Conservation (phyloP, 2,797 vertebrate species). For the Limnodromus scolopaceus region DNA sequence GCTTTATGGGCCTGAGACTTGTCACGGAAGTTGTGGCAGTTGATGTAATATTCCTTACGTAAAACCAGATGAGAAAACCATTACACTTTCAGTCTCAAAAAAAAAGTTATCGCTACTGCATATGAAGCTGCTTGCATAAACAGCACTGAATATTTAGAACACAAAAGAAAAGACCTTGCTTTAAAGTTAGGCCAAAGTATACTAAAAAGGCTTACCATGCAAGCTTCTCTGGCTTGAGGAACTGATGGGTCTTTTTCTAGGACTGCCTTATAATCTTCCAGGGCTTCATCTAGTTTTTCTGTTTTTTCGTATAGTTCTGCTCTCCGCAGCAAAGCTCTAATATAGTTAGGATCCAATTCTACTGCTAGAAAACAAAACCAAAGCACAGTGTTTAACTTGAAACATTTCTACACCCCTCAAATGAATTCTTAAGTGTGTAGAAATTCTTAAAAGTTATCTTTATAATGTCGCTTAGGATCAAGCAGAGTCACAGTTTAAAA, state of each 20-base stretch:
- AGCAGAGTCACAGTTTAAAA: background rate
- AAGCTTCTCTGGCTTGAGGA: constrained; percentile 87
- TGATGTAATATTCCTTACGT: background rate
- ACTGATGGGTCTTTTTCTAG: constrained; percentile 87
- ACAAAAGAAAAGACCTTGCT: background rate
- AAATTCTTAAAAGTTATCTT: background rate
- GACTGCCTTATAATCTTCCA: constrained; percentile 91
- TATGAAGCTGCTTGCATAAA: background rate
- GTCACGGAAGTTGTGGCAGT: background rate
- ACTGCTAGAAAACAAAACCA: constrained; percentile 82
- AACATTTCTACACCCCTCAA: background rate
- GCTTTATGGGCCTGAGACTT: background rate
- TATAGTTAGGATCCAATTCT: constrained; percentile 89
- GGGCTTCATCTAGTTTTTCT: constrained; percentile 93
- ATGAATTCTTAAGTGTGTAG: background rate
- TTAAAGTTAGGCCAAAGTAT: background rate
- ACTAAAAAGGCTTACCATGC: constrained; percentile 83
- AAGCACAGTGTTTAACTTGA: background rate
- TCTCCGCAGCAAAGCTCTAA: constrained; percentile 89
- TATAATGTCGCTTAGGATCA: background rate
- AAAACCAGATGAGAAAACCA: background rate
- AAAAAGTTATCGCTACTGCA: background rate
- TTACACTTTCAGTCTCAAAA: background rate
- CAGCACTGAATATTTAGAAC: background rate
- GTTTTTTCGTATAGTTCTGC: constrained; percentile 94